A percentile compares a stretch with the other conserved stretches of the same genome.
These are phyloP conservation scores for Cosmia trapezina DNA, from an alignment of 2,888 invertebrate genomes.

Conservation along the genomic window DNA sequence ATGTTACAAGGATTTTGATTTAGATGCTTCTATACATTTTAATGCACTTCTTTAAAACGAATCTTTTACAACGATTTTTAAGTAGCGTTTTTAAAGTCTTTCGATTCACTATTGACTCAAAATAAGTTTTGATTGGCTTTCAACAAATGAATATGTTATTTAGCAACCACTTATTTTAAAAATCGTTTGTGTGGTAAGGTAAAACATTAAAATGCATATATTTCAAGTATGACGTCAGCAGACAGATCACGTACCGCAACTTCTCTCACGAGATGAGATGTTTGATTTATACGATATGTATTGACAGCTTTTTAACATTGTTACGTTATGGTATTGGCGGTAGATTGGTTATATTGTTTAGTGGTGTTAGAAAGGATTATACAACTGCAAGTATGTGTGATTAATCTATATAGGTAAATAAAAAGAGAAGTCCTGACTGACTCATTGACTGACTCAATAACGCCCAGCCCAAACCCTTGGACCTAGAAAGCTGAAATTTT, in stretches of 20 bases:
- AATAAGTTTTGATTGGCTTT: background rate
- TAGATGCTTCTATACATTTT: background rate
- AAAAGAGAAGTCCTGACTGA: too few relatives aligned
- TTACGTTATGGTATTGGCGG: background rate
- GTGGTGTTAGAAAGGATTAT: background rate
- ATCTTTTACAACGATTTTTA: background rate
- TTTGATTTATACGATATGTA: too few relatives aligned
- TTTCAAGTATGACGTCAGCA: background rate
- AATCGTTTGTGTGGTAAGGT: background rate
- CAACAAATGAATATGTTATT: background rate
- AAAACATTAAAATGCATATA: constrained; percentile 16
- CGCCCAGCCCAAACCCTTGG: too few relatives aligned
- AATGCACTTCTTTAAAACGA: background rate
- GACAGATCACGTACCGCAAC: too few relatives aligned
- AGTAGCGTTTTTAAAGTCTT: background rate
- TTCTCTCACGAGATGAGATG: too few relatives aligned
- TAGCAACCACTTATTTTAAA: background rate
- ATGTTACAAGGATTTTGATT: background rate
- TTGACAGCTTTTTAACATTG: constrained; percentile 5
- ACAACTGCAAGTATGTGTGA: too few relatives aligned
- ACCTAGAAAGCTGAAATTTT: too few relatives aligned
- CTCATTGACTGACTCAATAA: too few relatives aligned
- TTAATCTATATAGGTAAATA: too few relatives aligned
- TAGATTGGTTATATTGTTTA: background rate
- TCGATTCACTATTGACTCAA: too few relatives aligned